These are phyloP conservation scores for Chrysemys picta DNA, from an alignment of 2,113 vertebrate species.

Conservation along the genomic window DNA sequence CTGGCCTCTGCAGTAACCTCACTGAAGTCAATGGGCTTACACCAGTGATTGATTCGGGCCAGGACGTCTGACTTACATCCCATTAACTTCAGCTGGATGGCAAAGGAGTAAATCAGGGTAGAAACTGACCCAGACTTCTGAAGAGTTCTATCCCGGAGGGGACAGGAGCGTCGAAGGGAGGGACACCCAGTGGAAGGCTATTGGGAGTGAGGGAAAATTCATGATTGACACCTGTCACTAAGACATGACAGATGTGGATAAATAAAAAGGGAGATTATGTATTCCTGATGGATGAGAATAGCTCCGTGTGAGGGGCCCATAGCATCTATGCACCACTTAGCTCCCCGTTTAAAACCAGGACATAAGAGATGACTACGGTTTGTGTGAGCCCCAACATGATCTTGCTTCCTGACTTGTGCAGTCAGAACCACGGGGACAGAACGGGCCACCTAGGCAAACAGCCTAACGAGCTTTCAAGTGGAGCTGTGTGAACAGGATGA, in stretches of 20 bases:
- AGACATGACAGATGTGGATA: not conserved
- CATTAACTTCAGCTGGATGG: too few relatives aligned
- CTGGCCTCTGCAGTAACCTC: too few relatives aligned
- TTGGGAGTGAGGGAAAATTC: too few relatives aligned
- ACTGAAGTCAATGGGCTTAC: too few relatives aligned
- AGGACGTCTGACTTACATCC: too few relatives aligned
- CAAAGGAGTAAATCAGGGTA: not conserved
- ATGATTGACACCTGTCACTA: not conserved
- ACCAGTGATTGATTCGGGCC: too few relatives aligned
- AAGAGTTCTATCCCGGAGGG: not conserved
- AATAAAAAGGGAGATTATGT: not conserved
- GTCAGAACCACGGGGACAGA: not conserved
- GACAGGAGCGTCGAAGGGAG: not conserved
- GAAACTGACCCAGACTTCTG: not conserved
- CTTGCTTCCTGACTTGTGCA: not conserved
- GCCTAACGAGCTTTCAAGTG: not conserved
- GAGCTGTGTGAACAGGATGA: not conserved
- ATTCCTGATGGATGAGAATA: not conserved
- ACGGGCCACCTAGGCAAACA: too few relatives aligned
- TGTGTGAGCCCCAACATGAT: not conserved
- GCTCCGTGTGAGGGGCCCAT: too few relatives aligned
- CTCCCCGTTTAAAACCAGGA: too few relatives aligned
- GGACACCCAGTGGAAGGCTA: too few relatives aligned
- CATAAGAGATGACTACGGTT: not conserved
- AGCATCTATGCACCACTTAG: too few relatives aligned